Percentiles rank a stretch among this genome's conserved stretches.
Conservation (phyloP, 2,797 vertebrate genomes). For the Danionella dracula region DNA sequence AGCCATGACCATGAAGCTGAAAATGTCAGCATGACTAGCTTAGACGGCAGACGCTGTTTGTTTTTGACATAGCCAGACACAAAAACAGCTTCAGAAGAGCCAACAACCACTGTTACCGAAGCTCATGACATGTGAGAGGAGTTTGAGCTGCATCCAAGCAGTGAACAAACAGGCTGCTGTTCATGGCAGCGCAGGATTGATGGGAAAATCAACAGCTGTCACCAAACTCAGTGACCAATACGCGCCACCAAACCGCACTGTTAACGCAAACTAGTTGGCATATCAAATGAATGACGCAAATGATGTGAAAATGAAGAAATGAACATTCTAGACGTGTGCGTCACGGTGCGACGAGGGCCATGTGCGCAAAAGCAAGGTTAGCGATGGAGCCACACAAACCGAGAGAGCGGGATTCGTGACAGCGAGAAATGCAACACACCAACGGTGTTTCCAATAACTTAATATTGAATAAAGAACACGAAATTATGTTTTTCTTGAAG, state of each 20-base stretch:
- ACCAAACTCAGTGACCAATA: neutral
- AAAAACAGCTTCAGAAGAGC: neutral
- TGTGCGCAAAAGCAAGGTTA: slow-evolving; percentile 27
- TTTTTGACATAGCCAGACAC: neutral
- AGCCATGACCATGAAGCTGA: slow-evolving; percentile 9
- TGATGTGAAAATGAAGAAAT: neutral
- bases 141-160: neutral
- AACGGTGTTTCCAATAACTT: neutral
- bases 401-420: slow-evolving; percentile 23
- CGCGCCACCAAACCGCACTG: neutral
- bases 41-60: neutral
- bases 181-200: neutral
- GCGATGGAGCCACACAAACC: slow-evolving; percentile 17
- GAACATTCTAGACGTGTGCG: slow-evolving; percentile 3
- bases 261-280: too few relatives aligned
- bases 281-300: too few relatives aligned
- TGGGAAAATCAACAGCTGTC: slow-evolving; percentile 31
- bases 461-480: neutral
- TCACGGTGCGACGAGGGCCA: slow-evolving; percentile 25
- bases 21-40: slow-evolving; percentile 17
- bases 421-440: neutral
- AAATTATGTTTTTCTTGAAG: neutral
- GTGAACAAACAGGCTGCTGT: slow-evolving; percentile 9
- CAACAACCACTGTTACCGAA: neutral
- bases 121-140: neutral